Percentiles rank a stretch among this genome's conserved stretches.
These are phyloP conservation scores for Pipistrellus pygmaeus DNA, from an alignment of 2,797 vertebrate genomes.

Conservation along the genomic window DNA sequence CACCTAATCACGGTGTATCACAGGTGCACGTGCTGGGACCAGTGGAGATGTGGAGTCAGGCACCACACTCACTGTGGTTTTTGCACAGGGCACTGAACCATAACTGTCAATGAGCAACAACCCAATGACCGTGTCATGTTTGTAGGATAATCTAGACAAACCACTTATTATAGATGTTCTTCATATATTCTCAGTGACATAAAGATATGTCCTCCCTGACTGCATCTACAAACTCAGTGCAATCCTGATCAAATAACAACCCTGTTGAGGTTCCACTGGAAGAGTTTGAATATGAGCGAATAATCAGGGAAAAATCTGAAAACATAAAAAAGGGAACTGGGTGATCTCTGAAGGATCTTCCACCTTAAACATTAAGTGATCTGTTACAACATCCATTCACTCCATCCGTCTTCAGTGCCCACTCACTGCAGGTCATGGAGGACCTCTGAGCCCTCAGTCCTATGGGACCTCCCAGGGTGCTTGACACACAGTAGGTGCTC, in stretches of 20 bases:
- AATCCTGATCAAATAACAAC: neutral
- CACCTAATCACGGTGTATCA: neutral
- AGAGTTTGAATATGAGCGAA: constrained; percentile 21
- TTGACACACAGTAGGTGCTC: neutral
- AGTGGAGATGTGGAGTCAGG: fast-evolving
- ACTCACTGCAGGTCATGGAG: neutral
- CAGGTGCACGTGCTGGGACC: neutral
- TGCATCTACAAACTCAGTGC: neutral
- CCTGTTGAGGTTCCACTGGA: neutral
- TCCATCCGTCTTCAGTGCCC: neutral
- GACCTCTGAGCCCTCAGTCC: neutral
- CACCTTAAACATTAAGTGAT: neutral
- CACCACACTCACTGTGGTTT: neutral
- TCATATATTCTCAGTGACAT: neutral
- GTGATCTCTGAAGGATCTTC: neutral
- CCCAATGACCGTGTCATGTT: neutral
- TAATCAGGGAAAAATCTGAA: constrained; percentile 31
- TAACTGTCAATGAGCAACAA: neutral
- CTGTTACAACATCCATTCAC: neutral
- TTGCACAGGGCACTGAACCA: neutral
- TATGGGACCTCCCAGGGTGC: neutral
- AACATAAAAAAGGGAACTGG: constrained; percentile 12
- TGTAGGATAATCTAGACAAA: neutral
- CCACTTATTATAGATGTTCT: neutral
- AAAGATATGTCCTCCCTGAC: constrained; percentile 2